Percentiles rank a stretch among this genome's conserved stretches.
phyloP scores from a whole-genome alignment of 2,113 vertebrate species.

The Urocitellus parryii region DNA sequence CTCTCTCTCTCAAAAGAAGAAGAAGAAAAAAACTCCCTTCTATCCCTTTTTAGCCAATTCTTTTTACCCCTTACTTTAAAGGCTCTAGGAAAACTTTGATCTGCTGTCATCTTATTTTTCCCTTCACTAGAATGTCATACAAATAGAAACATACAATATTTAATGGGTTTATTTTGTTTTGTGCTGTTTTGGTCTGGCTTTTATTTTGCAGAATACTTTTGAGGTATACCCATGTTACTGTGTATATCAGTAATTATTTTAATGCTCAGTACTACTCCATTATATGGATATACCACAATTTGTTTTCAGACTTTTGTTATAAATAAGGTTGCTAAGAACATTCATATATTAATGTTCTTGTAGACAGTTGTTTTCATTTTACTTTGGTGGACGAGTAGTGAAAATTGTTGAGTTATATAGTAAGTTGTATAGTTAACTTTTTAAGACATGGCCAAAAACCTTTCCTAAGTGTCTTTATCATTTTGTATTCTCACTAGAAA shows the following conservation, averaged over 20 bases:
- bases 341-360: background rate
- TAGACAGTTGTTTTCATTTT: conserved; percentile 23
- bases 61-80: background rate
- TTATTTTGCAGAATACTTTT: conserved; percentile 26
- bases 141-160: conserved; percentile 30
- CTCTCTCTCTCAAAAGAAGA: no score
- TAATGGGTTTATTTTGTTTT: background rate
- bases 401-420: background rate
- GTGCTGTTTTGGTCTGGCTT: background rate
- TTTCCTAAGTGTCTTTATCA: background rate
- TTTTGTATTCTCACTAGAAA: conserved; percentile 21
- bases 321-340: background rate
- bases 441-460: background rate
- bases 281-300: conserved; percentile 17
- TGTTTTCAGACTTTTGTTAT: conserved; percentile 18
- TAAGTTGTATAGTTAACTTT: background rate
- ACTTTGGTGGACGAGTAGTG: background rate
- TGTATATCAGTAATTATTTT: conserved; percentile 17
- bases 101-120: background rate
- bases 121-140: background rate
- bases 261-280: background rate
- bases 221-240: background rate
- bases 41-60: background rate
- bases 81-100: background rate
- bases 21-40: background rate